phyloP scores from a whole-genome alignment of 2,113 vertebrate species.

The Scolopax mira region DNA sequence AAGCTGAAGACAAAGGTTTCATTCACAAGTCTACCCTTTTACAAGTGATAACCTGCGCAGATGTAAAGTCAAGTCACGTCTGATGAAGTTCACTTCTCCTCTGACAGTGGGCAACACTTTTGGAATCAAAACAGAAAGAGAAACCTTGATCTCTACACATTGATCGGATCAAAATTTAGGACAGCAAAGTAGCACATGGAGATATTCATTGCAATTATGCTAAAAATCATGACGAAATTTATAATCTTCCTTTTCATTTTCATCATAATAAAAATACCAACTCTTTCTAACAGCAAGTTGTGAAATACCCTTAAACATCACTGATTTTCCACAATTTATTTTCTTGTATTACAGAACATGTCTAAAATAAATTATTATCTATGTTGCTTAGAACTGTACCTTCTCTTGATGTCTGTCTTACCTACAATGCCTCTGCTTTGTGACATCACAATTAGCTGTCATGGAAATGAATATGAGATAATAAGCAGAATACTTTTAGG shows the following conservation, averaged over 20 bases:
- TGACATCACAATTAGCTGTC: not conserved
- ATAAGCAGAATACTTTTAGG: not conserved
- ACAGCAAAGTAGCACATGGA: not conserved
- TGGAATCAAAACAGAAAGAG: not conserved
- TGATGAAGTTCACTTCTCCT: slow-evolving; percentile 76
- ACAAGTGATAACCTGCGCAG: slow-evolving; percentile 81
- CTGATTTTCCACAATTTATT: not conserved
- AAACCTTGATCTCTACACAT: slow-evolving; percentile 12
- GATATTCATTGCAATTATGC: not conserved
- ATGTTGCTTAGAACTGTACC: not conserved
- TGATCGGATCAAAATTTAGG: slow-evolving; percentile 43
- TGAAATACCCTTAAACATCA: not conserved
- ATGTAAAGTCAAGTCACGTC: slow-evolving; percentile 85
- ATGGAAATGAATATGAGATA: not conserved
- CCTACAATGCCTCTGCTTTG: not conserved
- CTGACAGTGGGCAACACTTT: slow-evolving; percentile 58
- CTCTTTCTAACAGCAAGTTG: not conserved
- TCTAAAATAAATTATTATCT: not conserved
- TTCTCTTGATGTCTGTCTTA: not conserved
- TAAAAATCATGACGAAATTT: not conserved
- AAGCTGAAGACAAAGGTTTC: slow-evolving; percentile 82
- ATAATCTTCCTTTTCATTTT: not conserved
- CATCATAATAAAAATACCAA: not conserved
- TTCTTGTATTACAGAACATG: not conserved
- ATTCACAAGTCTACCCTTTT: slow-evolving; percentile 84